Evolutionary conservation across 1,140 invertebrate genomes (phyloP), one percentile per base, ranked within the genome.

Genomic region (Phortica variegata): DNA sequence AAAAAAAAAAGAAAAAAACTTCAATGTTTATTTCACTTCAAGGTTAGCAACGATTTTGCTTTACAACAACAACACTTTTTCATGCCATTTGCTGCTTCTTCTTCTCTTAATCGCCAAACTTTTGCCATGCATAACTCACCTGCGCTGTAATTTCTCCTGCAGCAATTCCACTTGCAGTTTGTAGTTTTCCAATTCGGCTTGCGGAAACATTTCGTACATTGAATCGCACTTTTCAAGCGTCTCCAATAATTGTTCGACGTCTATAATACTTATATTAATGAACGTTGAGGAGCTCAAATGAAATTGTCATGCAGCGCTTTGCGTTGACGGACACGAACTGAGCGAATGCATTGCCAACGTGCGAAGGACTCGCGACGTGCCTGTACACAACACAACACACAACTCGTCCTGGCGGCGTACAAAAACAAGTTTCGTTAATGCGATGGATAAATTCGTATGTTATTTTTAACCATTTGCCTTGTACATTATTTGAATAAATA

Each of bases 91-190:
- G 33, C 20, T 33, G 9, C 36, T 18, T 16, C 37, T 37, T 12
- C 8, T 2, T 38, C 19, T 4, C 2, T 17, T 15, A 16, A 33
- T 23, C 6, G 23, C 29, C 20, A 17, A 31, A 9, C 9, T 17
- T 10, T 18, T 37, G 18, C 31, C 29, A 6, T 10, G n/a, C n/a
- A n/a, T n/a, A n/a, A 46, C 52, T 43, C 9, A 75, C 72, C 72
- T 75, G 44, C 69, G 60, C 21, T 72, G 63, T 10, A 75, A 45
- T 36, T 75, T 75, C 47, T 75, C 72, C 39, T 75, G 71, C 0
- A 75, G 57, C 31, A 75, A 37, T 50, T 75, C 72, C 49, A 75
- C 72, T 54, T 75, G 72, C 54, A 75, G 45, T 60, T 74, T 75
- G 40, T 75, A 75, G 32, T 74, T 75, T 49, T 75, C 72, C 40